These are phyloP conservation scores for Atherinosoma microstoma DNA, from an alignment of 2,797 vertebrate genomes.

Conservation along the genomic window DNA sequence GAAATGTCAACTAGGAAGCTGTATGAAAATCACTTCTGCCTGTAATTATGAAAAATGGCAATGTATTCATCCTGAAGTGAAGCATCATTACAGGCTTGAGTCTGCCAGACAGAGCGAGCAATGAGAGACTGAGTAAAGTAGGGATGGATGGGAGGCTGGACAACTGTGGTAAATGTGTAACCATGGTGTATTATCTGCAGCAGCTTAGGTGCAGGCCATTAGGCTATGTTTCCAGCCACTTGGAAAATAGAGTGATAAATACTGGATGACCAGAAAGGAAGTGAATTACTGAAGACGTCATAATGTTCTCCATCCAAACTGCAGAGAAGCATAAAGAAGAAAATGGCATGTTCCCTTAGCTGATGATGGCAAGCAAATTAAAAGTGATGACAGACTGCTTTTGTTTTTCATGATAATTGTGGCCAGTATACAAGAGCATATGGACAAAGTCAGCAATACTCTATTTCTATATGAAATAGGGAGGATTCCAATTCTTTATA, in stretches of 20 bases:
- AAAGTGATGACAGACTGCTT: conserved; percentile 12
- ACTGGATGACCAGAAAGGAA: conserved; percentile 25
- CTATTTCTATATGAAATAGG: neutral
- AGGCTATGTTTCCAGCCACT: conserved; percentile 16
- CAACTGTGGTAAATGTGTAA: conserved; percentile 54
- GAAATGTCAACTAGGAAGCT: conserved; percentile 76
- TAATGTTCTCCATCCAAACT: conserved; percentile 5
- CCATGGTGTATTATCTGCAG: conserved; percentile 40
- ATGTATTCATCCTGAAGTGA: conserved; percentile 62
- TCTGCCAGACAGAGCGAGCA: conserved; percentile 47
- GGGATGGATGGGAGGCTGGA: conserved; percentile 17
- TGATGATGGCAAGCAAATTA: conserved; percentile 19
- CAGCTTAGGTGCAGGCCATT: conserved; percentile 51
- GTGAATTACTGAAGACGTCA: conserved; percentile 15
- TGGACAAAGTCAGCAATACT: neutral
- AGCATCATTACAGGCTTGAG: conserved; percentile 56
- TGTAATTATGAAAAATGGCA: conserved; percentile 76
- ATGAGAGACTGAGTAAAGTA: conserved; percentile 51
- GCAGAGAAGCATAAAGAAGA: conserved; percentile 9
- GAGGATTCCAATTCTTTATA: neutral
- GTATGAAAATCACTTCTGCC: conserved; percentile 65
- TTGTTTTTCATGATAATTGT: neutral
- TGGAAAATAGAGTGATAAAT: conserved; percentile 45
- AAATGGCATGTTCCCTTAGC: conserved; percentile 6
- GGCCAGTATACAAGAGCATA: neutral